Base-by-base conservation (phyloP, 1,140 invertebrate species). In the Tetragnatha versicolor region DNA sequence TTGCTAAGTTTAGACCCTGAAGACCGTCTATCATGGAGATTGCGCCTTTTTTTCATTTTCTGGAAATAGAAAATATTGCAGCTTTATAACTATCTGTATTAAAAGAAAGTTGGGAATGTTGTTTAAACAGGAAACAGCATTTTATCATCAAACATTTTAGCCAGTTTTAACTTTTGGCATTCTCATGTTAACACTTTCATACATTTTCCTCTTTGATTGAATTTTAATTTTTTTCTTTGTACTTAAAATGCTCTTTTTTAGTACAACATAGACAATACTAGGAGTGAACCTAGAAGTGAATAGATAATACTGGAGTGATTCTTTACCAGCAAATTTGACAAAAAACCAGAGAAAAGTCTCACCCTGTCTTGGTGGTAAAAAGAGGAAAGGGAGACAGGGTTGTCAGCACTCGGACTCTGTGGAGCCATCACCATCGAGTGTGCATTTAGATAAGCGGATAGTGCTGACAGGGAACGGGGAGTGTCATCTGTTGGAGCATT, bases 401-500 rank as follows among this genome's bases (percentile, higher is more conserved):
- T 65, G 14, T 84, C 85, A 14, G 79, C 69, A 29, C 84, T 83
- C 27, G 85, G 84, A 81, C 84, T 85, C 33, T 84, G 85, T 27
- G 81, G 75, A 49, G 89, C 82, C 84, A 80, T 85, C 87, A 88
- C 83, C 88, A 84, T 53, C 33, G 58, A 65, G 86, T 87, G 76
- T 84, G 82, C 83, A 86, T n/a, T n/a, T 82, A 84, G 42, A 72
- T 85, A 85, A 80, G 86, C 89, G 61, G 90, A 91, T 17, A 95
- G 85, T n/a, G 92, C 92, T 6, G 92, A 93, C 3, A 95, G 83
- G 12, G 93, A 92, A 79, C 92, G 85, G 0, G 94, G 94, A 9
- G 94, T 96, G 3, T 84, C 81, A 53, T 87, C 84, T 42, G 89
- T 86, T 4, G 89, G 82, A 90, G 79, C 82, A 79, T 81, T 82